These are phyloP conservation scores for Egretta garzetta DNA, from an alignment of 2,113 vertebrate genomes.

Conservation along the genomic window DNA sequence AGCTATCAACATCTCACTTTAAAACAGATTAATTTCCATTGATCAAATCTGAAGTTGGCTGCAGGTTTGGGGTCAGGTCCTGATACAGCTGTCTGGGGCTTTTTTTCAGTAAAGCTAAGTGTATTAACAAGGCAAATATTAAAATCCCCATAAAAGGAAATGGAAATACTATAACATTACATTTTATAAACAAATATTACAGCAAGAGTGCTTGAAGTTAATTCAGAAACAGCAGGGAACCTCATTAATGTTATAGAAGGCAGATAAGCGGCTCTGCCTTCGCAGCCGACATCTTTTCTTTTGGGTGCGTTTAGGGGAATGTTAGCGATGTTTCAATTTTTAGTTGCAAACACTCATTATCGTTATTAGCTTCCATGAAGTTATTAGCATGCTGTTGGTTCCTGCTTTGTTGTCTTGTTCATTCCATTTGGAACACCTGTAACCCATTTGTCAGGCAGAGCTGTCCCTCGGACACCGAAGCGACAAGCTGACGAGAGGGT, in stretches of 20 bases:
- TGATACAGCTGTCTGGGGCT: constrained; percentile 24
- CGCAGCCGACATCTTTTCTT: constrained; percentile 49
- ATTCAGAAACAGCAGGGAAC: constrained; percentile 61
- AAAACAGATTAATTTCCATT: constrained; percentile 22
- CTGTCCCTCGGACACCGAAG: not conserved
- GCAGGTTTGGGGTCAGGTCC: constrained; percentile 16
- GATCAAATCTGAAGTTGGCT: constrained; percentile 19
- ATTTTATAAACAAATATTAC: constrained; percentile 46
- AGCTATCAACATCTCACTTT: not conserved
- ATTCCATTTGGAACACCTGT: constrained; percentile 21
- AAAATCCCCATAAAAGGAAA: constrained; percentile 63
- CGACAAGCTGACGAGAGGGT: constrained; percentile 6
- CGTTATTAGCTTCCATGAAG: constrained; percentile 25
- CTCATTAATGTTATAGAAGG: constrained; percentile 59
- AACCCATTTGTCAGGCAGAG: constrained; percentile 28
- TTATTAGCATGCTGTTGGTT: not conserved
- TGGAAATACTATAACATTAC: constrained; percentile 41
- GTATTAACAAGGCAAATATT: constrained; percentile 69
- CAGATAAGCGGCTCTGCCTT: constrained; percentile 56
- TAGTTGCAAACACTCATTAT: constrained; percentile 58
- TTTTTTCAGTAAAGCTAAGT: constrained; percentile 39
- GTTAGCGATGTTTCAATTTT: constrained; percentile 32
- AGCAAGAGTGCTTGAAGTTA: constrained; percentile 54
- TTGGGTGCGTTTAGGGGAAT: constrained; percentile 47
- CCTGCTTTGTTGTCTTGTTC: constrained; percentile 8